Percentiles rank a stretch among this genome's conserved stretches.
Evolutionary conservation across 1,140 invertebrate species (phyloP).

Genomic region (Zaprionus gabonicus): DNA sequence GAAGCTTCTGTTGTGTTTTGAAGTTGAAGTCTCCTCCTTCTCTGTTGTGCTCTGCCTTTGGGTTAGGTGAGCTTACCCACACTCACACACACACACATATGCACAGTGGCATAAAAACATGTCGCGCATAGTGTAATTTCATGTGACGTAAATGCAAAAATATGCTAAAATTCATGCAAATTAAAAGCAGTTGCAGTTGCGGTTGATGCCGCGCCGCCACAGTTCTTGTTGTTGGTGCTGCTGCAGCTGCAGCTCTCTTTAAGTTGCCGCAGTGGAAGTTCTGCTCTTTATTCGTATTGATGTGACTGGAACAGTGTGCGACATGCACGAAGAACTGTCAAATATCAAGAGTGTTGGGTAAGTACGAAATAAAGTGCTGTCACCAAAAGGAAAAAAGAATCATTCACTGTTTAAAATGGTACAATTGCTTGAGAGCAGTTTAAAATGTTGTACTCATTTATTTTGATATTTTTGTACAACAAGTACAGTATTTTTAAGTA

Average conservation of each 20-base stretch:
- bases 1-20: constrained; percentile 40
- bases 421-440: too few species aligned
- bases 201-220: background rate
- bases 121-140: constrained; percentile 78
- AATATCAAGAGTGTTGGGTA: background rate
- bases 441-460: too few species aligned
- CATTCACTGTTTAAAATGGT: too few species aligned
- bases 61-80: constrained; percentile 65
- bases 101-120: constrained; percentile 67
- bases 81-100: constrained; percentile 31
- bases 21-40: constrained; percentile 76
- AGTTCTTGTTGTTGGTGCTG: background rate
- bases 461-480: too few species aligned
- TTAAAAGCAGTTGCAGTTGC: constrained; percentile 45
- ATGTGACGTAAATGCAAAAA: constrained; percentile 82
- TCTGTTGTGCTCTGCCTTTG: constrained; percentile 44
- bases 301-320: background rate
- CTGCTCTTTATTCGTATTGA: background rate
- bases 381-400: too few species aligned
- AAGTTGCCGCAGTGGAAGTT: background rate
- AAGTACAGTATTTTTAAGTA: too few species aligned
- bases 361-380: background rate
- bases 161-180: constrained; percentile 74
- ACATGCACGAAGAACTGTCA: background rate
- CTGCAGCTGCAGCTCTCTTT: background rate